Evolutionary conservation across 92 coral and sea anemone genomes (phyloP).

Genomic region (Zoanthus sansibaricus): DNA sequence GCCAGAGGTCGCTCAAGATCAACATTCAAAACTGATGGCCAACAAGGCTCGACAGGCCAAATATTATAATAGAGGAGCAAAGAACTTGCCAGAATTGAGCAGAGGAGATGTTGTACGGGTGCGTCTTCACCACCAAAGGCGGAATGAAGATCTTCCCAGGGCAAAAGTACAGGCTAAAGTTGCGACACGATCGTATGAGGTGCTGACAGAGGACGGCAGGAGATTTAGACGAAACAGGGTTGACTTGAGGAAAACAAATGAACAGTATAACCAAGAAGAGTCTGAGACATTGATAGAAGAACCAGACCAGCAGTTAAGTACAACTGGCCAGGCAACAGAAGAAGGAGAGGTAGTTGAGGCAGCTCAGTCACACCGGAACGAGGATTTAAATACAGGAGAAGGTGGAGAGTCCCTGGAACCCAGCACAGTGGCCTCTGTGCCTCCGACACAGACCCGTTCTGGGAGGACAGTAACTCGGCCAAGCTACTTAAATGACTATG

Average conservation of each 20-base stretch:
- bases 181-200: not conserved
- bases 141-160: too few species aligned
- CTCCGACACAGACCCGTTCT: constrained; percentile 11
- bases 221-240: not conserved
- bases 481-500: not conserved
- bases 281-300: constrained; percentile 1
- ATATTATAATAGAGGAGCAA: constrained; percentile 59
- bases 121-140: not conserved
- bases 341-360: constrained; percentile 17
- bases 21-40: constrained; percentile 29
- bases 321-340: not conserved
- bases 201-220: too few species aligned
- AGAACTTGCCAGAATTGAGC: constrained; percentile 21
- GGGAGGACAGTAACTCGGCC: constrained; percentile 6
- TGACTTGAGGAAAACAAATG: not conserved
- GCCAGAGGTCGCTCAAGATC: not conserved
- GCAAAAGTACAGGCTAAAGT: not conserved
- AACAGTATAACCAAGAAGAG: constrained; percentile 3
- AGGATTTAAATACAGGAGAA: not conserved
- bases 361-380: constrained; percentile 1
- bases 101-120: not conserved
- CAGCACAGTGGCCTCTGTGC: constrained; percentile 12
- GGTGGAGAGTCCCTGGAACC: not conserved
- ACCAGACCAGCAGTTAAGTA: not conserved
- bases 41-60: constrained; percentile 50